Evolutionary conservation across 53 echinoderm and acorn worm species (phyloP).

Genomic region (Echinometra lucunter): DNA sequence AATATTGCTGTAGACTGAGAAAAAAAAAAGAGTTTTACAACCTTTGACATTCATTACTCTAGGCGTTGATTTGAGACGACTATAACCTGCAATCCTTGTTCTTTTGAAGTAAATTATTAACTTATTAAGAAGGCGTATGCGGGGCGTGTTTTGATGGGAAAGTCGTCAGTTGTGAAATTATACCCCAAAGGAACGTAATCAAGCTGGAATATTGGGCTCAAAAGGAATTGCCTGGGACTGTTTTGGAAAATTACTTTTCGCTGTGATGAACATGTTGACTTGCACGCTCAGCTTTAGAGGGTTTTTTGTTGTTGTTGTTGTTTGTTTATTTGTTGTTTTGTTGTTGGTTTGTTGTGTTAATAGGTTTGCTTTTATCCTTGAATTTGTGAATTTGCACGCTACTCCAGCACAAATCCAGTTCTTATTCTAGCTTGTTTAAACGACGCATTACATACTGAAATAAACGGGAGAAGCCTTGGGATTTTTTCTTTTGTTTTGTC

Average conservation of each 20-base stretch:
- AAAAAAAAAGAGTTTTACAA: background rate
- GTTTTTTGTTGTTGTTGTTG: no score
- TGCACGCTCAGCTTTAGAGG: background rate
- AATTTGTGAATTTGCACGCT: no score
- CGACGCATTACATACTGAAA: no score
- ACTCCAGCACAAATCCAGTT: no score
- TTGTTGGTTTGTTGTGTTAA: no score
- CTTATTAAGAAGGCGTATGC: background rate
- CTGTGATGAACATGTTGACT: no score
- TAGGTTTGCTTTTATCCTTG: no score
- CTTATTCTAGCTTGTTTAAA: no score
- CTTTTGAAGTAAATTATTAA: background rate
- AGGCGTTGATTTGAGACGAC: background rate
- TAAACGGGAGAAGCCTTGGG: no score
- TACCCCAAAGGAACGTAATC: background rate
- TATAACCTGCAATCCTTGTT: background rate
- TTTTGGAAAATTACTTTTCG: background rate
- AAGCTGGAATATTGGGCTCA: background rate
- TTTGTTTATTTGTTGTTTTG: no score
- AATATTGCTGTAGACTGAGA: background rate
- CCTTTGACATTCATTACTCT: background rate
- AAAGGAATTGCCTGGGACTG: background rate
- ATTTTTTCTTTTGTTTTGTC: no score
- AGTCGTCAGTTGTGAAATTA: conserved; percentile 12
- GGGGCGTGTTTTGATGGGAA: background rate